Evolutionary conservation across 2,797 vertebrate species (phyloP).

Genomic region (Sebastes variabilis): DNA sequence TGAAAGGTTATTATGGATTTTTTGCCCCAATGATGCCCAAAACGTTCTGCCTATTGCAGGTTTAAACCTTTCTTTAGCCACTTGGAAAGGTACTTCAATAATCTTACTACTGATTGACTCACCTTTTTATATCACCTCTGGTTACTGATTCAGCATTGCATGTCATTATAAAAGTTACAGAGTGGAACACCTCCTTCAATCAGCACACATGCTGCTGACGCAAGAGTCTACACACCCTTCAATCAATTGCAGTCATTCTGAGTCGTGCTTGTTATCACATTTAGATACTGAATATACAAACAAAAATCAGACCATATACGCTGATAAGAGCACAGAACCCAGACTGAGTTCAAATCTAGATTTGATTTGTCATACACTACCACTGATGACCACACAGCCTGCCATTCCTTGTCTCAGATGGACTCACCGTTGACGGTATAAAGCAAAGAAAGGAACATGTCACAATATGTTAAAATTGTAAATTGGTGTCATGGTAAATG

Average conservation of each 20-base stretch:
- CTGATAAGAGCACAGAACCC: not conserved
- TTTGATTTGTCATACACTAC: constrained; percentile 1
- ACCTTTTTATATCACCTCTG: constrained; percentile 31
- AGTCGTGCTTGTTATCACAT: constrained; percentile 2
- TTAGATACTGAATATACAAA: not conserved
- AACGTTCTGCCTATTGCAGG: not conserved
- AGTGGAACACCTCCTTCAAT: constrained; percentile 24
- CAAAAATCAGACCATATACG: not conserved
- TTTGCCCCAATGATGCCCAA: too few species aligned
- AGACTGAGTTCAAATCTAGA: not conserved
- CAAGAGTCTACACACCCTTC: constrained; percentile 53
- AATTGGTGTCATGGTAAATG: not conserved
- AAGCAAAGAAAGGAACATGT: not conserved
- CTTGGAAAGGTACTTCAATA: not conserved
- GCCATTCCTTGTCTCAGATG: not conserved
- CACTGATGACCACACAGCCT: not conserved
- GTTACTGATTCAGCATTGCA: not conserved
- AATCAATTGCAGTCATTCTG: not conserved
- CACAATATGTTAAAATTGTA: not conserved
- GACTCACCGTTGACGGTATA: not conserved
- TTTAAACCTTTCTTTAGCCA: not conserved
- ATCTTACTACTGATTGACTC: constrained; percentile 4
- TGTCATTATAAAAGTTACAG: constrained; percentile 1
- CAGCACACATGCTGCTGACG: constrained; percentile 46
- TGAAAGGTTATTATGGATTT: too few species aligned